A percentile compares a stretch with the other conserved stretches of the same genome.
Conservation (phyloP, 2,113 vertebrate genomes). For the Ciconia maguari region DNA sequence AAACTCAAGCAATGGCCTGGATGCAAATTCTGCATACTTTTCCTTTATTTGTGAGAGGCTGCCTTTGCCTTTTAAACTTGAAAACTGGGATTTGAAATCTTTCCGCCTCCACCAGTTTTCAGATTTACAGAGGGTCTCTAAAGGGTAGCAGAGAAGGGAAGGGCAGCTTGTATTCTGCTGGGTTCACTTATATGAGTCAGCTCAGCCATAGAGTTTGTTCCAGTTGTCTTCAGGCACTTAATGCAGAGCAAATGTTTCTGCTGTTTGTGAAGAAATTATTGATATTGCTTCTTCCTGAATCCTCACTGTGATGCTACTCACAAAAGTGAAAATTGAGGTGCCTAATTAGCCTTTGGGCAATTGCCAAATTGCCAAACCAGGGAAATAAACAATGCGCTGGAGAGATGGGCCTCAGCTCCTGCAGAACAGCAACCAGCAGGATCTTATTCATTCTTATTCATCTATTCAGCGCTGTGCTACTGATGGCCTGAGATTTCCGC, state of each 20-base stretch:
- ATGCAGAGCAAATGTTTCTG: neutral
- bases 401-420: neutral
- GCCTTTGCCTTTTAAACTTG: neutral
- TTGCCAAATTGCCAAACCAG: neutral
- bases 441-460: neutral
- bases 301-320: neutral
- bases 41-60: neutral
- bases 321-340: slow-evolving; percentile 11
- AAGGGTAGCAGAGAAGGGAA: neutral
- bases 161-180: neutral
- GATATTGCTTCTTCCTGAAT: slow-evolving; percentile 12
- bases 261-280: slow-evolving; percentile 28
- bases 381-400: neutral
- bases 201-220: neutral
- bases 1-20: neutral
- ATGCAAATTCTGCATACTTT: neutral
- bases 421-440: neutral
- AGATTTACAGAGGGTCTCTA: neutral
- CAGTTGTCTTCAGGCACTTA: slow-evolving; percentile 10
- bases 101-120: neutral
- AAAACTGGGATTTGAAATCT: neutral
- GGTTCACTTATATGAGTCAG: neutral
- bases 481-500: neutral
- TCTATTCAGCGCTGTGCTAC: neutral
- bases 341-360: slow-evolving; percentile 41